Evolutionary conservation across 2,113 vertebrate genomes (phyloP).

Genomic region (Rhinolophus ferrumequinum): DNA sequence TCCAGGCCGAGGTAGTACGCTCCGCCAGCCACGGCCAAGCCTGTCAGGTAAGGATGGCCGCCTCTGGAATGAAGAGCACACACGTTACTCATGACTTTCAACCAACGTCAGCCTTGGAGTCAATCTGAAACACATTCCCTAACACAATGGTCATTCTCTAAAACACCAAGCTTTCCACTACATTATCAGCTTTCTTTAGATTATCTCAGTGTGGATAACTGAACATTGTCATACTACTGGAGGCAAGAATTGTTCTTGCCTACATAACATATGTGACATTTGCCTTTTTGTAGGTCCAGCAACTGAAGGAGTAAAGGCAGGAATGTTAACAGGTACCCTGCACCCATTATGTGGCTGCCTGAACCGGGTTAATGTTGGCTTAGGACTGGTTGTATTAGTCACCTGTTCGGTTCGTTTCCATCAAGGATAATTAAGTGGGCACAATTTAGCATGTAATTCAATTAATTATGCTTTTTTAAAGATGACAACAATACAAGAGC

Average conservation of each 20-base stretch:
- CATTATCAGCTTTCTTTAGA: background rate
- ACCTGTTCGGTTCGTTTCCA: background rate
- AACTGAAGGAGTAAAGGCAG: background rate
- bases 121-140: background rate
- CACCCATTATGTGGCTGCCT: background rate
- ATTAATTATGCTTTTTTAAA: constrained; percentile 38
- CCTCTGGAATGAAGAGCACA: constrained; percentile 86
- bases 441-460: constrained; percentile 2
- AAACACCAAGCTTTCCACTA: background rate
- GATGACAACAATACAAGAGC: background rate
- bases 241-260: background rate
- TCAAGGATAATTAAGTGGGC: background rate
- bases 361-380: background rate
- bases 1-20: constrained; percentile 97
- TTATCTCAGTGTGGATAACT: background rate
- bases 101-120: background rate
- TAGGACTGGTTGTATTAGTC: background rate
- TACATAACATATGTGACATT: background rate
- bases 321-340: background rate
- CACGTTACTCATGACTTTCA: background rate
- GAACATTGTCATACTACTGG: background rate
- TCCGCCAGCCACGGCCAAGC: constrained; percentile 96
- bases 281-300: background rate
- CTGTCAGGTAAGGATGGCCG: constrained; percentile 97
- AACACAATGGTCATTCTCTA: background rate